Conservation (phyloP, 2,888 invertebrate genomes). For the Chrysomela aeneicollis region DNA sequence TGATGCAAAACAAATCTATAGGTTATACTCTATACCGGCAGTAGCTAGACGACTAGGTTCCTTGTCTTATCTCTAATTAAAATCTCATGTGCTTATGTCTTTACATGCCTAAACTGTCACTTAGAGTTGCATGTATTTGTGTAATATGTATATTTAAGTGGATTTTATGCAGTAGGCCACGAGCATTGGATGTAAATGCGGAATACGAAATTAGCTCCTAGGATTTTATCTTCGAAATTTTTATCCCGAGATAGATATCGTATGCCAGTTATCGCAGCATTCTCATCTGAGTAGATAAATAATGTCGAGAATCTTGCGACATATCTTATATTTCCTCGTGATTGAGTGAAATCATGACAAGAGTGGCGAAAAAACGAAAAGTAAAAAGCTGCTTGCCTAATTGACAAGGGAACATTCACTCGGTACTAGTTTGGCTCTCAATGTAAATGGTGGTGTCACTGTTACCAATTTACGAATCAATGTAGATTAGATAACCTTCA, state of each 20-base stretch:
- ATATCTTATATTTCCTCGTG: slow-evolving; percentile 16
- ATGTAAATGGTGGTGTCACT: too few relatives aligned
- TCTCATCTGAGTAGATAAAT: slow-evolving; percentile 35
- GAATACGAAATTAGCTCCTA: slow-evolving; percentile 46
- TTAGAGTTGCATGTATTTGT: slow-evolving; percentile 54
- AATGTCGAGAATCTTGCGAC: slow-evolving; percentile 18
- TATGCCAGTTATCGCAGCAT: slow-evolving; percentile 39
- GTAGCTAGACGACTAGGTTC: slow-evolving; percentile 42
- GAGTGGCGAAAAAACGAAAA: neutral
- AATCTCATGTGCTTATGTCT: slow-evolving; percentile 55
- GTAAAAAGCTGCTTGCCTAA: too few relatives aligned
- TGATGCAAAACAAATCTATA: slow-evolving; percentile 34
- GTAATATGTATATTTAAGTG: slow-evolving; percentile 54
- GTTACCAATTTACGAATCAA: too few relatives aligned
- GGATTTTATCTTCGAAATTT: slow-evolving; percentile 44
- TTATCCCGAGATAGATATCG: slow-evolving; percentile 43
- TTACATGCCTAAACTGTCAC: slow-evolving; percentile 55
- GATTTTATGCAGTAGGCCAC: slow-evolving; percentile 52
- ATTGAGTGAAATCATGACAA: slow-evolving; percentile 9
- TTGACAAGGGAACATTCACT: too few relatives aligned
- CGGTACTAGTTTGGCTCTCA: too few relatives aligned
- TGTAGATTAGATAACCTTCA: too few relatives aligned
- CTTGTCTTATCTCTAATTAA: slow-evolving; percentile 56
- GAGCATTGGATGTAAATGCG: slow-evolving; percentile 46
- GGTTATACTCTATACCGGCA: slow-evolving; percentile 30